Evolutionary conservation across 2,113 vertebrate species (phyloP).

Genomic region (Seriola dumerili): DNA sequence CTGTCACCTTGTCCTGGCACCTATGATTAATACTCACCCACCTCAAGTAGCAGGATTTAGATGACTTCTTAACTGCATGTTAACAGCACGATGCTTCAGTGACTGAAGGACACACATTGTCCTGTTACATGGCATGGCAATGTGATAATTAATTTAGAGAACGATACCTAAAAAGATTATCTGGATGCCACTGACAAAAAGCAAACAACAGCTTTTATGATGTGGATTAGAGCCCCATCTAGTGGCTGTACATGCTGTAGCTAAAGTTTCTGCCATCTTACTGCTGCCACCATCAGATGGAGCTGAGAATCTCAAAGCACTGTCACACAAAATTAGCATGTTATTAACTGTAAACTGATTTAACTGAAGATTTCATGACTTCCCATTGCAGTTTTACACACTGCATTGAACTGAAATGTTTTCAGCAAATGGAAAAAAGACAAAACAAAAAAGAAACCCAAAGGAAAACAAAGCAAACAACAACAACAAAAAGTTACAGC

Average conservation of each 20-base stretch:
- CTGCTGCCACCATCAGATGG: constrained; percentile 23
- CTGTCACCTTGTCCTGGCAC: constrained; percentile 20
- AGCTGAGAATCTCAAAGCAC: neutral
- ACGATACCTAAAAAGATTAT: neutral
- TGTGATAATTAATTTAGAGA: neutral
- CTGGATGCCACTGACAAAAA: neutral
- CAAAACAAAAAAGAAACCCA: neutral
- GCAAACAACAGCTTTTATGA: neutral
- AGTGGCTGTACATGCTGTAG: constrained; percentile 22
- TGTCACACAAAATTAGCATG: neutral
- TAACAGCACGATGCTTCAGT: constrained; percentile 32
- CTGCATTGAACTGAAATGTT: neutral
- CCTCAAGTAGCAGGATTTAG: constrained; percentile 20
- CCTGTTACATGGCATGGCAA: neutral
- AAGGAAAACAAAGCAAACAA: neutral
- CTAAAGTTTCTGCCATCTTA: neutral
- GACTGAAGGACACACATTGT: neutral
- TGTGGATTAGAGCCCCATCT: constrained; percentile 50
- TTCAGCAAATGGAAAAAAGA: neutral
- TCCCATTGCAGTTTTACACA: neutral
- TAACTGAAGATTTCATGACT: neutral
- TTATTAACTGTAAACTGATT: neutral
- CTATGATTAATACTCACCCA: constrained; percentile 26
- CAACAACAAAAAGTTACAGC: neutral
- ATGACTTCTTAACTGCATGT: constrained; percentile 62